Evolutionary conservation across 2,888 invertebrate species (phyloP).

Genomic region (Harpalus rufipes): DNA sequence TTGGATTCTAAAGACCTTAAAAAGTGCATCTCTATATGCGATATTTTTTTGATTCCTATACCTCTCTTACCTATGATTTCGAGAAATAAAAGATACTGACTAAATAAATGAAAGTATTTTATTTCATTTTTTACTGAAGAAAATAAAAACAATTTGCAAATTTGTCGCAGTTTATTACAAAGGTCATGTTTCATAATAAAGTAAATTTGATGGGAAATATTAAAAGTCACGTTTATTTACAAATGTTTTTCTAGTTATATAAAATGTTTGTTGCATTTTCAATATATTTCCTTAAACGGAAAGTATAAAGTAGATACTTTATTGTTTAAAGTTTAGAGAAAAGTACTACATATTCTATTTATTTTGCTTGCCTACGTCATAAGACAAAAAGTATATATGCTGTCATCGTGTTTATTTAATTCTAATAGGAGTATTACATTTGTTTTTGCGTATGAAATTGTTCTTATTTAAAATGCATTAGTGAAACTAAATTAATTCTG

Average conservation of each 20-base stretch:
- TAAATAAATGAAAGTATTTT: too few relatives aligned
- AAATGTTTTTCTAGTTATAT: not conserved
- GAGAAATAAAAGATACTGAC: too few relatives aligned
- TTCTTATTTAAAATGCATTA: conserved; percentile 34
- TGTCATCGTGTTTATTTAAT: not conserved
- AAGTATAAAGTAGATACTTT: not conserved
- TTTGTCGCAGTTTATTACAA: too few relatives aligned
- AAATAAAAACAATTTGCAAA: too few relatives aligned
- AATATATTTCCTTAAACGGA: not conserved
- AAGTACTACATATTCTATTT: too few relatives aligned
- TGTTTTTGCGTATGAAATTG: conserved; percentile 3
- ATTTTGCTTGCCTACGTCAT: not conserved
- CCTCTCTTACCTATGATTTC: too few relatives aligned
- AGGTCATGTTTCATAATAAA: not conserved
- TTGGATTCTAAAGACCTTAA: too few relatives aligned
- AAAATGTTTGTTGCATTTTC: not conserved
- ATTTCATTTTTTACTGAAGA: too few relatives aligned
- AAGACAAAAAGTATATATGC: not conserved
- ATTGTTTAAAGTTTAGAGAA: not conserved
- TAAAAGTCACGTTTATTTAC: not conserved
- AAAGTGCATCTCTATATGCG: too few relatives aligned
- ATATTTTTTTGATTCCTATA: too few relatives aligned
- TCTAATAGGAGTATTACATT: not conserved
- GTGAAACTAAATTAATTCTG: conserved; percentile 15
- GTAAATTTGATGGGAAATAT: not conserved